phyloP scores from a whole-genome alignment of 2,888 invertebrate species.

The Pegoplata infirma region DNA sequence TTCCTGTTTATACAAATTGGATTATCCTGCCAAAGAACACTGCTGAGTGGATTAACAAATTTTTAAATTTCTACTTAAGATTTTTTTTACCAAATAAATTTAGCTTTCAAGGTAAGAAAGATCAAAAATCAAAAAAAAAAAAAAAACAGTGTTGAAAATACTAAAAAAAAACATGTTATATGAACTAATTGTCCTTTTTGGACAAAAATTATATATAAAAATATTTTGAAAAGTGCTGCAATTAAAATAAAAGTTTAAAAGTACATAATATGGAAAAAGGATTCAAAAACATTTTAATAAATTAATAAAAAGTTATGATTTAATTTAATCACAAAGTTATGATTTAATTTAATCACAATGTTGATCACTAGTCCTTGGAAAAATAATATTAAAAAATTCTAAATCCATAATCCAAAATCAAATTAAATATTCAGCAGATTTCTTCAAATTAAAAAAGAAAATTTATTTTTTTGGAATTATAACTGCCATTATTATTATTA shows the following conservation, averaged over 20 bases:
- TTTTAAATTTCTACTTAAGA: constrained; percentile 22
- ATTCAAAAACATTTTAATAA: too few species aligned
- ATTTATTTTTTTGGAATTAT: too few species aligned
- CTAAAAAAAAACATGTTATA: neutral
- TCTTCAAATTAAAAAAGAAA: too few species aligned
- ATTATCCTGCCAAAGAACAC: constrained; percentile 57
- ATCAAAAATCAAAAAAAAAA: neutral
- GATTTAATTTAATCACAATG: too few species aligned
- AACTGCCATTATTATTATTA: too few species aligned
- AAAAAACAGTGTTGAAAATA: neutral
- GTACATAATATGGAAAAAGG: neutral
- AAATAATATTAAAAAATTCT: too few species aligned
- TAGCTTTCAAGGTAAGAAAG: constrained; percentile 66
- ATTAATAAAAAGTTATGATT: too few species aligned
- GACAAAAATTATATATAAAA: neutral
- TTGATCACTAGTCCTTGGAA: too few species aligned
- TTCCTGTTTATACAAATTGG: constrained; percentile 45
- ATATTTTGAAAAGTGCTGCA: neutral
- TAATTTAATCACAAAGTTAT: too few species aligned
- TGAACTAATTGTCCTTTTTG: neutral
- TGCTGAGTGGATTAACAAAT: constrained; percentile 45
- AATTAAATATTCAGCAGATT: too few species aligned
- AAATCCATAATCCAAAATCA: too few species aligned
- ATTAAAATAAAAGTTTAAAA: neutral
- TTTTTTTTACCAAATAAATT: constrained; percentile 55